A percentile compares a stretch with the other conserved stretches of the same genome.
phyloP scores from a whole-genome alignment of 2,888 invertebrate species.

The Drosophila rubida region DNA sequence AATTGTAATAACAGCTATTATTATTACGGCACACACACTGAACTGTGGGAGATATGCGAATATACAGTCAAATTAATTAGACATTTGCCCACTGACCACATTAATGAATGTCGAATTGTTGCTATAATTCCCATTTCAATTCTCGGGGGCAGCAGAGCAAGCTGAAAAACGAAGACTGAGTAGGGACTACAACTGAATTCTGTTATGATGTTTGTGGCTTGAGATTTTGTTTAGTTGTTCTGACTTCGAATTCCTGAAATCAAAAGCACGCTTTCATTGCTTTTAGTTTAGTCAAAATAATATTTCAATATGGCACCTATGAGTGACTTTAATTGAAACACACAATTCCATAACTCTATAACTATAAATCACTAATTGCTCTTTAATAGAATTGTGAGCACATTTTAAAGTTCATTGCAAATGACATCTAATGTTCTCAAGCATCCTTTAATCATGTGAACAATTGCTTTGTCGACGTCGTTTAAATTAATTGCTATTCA shows the following conservation, averaged over 20 bases:
- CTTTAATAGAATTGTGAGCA: not conserved
- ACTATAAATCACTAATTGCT: not conserved
- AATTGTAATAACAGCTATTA: conserved; percentile 33
- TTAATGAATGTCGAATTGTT: conserved; percentile 13
- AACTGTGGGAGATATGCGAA: not conserved
- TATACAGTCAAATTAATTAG: conserved; percentile 44
- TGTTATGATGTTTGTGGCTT: too few species aligned
- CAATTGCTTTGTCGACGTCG: conserved; percentile 8
- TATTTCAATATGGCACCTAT: too few species aligned
- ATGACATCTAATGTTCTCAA: not conserved
- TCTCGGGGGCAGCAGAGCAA: not conserved
- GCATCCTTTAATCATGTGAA: not conserved
- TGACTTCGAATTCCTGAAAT: too few species aligned
- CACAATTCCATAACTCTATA: not conserved
- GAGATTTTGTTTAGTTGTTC: too few species aligned
- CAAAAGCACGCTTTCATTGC: not conserved
- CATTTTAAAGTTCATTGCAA: not conserved
- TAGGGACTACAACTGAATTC: too few species aligned
- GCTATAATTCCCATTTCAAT: not conserved
- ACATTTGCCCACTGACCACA: conserved; percentile 26
- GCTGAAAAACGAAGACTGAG: not conserved
- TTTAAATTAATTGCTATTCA: conserved; percentile 29
- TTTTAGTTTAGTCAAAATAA: not conserved
- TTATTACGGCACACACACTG: not conserved
- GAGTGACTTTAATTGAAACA: too few species aligned